Evolutionary conservation across 2,888 invertebrate genomes (phyloP), one percentile per base, ranked within the genome.

Genomic region (Silvanus unidentatus): DNA sequence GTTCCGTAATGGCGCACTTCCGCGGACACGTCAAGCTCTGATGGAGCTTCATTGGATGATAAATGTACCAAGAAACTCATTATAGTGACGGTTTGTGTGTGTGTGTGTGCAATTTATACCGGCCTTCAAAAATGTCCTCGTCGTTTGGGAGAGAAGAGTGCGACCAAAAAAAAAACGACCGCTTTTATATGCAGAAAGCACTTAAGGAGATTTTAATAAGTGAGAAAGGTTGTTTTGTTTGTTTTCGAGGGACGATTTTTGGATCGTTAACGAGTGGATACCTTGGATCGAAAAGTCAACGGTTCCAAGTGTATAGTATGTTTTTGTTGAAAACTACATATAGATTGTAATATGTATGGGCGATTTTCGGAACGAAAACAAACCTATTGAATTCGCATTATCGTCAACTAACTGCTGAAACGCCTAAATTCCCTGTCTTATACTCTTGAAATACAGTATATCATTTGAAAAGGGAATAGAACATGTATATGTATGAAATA

Each of bases 1-100:
- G 64, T 64, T 62, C 55, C 47, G 64, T 67, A 70, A 69, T 69
- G 68, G 66, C 65, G 64, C 59, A 64, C 62, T 67, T 69, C 68
- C 69, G 68, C 69, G 68, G 62, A 56, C 60, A 58, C 62, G 69
- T 68, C 67, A 66, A 50, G 54, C 54, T 44, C 54, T 64, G 66
- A 69, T 65, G 60, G 64, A 57, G 62, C 62, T 63, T 63, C 66
- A 58, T 62, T 62, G 62, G 64, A 68, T 69, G 68, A 70, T 69
- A 66, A 69, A 69, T 69, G 66, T 63, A 59, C 59, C 54, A 56
- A 54, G 59, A 63, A 56, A 64, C 61, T 69, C 66, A 66, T 68
- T 66, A 67, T 60, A 55, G 32, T 37, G 37, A 37, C 37, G 37
- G n/a, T 16, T 37, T n/a, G n/a, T n/a, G n/a, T n/a, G 10, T 22